phyloP scores from a whole-genome alignment of 2,888 invertebrate species.

The Pachliopta kotzebuea region DNA sequence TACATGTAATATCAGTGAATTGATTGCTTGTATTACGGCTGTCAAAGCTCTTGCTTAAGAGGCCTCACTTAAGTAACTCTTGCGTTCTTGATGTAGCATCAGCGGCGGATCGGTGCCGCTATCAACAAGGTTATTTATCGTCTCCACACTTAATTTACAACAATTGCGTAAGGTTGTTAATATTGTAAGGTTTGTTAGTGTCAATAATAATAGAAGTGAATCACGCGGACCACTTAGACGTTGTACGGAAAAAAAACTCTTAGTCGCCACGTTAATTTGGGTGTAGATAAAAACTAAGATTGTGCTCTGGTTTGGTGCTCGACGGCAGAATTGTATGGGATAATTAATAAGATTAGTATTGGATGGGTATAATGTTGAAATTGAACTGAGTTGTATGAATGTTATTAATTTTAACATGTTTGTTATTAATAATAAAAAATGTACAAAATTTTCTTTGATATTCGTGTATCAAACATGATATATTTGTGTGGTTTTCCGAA shows the following conservation, averaged over 20 bases:
- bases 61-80: conserved; percentile 27
- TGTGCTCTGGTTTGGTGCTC: neutral
- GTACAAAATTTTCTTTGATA: too few species aligned
- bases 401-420: too few species aligned
- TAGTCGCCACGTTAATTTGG: neutral
- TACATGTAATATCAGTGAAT: conserved; percentile 22
- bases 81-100: conserved; percentile 15
- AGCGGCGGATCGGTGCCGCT: conserved; percentile 2
- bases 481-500: too few species aligned
- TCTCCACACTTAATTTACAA: conserved; percentile 25
- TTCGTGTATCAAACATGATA: too few species aligned
- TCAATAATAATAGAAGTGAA: conserved; percentile 19
- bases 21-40: conserved; percentile 18
- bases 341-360: too few species aligned
- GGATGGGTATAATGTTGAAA: too few species aligned
- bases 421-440: too few species aligned
- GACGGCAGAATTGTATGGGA: too few species aligned
- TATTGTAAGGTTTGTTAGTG: conserved; percentile 21
- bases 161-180: conserved; percentile 27
- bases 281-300: conserved; percentile 4
- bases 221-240: neutral
- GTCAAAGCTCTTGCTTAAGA: conserved; percentile 26
- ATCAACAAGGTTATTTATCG: conserved; percentile 21
- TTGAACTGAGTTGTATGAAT: too few species aligned
- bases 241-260: neutral